A percentile compares a stretch with the other conserved stretches of the same genome.
Evolutionary conservation across 1,140 invertebrate genomes (phyloP).

Genomic region (Cepaea nemoralis): DNA sequence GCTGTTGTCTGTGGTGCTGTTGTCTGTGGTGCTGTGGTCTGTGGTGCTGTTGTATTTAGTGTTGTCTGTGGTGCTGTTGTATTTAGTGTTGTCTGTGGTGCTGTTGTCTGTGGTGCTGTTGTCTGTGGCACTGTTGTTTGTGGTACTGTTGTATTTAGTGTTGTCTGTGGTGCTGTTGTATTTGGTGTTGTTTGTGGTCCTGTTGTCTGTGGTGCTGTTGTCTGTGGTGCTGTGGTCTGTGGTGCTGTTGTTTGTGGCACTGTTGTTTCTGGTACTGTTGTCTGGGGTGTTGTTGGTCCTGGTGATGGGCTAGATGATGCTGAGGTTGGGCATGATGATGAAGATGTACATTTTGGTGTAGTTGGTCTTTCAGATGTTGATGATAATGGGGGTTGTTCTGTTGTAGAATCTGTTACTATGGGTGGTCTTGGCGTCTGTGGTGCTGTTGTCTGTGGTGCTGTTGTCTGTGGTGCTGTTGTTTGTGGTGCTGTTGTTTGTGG

Average conservation of each 20-base stretch:
- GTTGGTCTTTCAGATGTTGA: no score
- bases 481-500: no score
- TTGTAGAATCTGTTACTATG: no score
- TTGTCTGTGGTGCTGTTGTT: no score
- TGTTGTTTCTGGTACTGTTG: constrained; percentile 18
- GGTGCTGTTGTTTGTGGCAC: not conserved
- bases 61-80: constrained; percentile 27
- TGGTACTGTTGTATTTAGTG: constrained; percentile 23
- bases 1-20: not conserved
- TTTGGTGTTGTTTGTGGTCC: constrained; percentile 21
- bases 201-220: constrained; percentile 1
- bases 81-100: not conserved
- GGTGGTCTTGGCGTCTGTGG: no score
- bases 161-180: not conserved
- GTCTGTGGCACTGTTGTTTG: constrained; percentile 5
- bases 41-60: no score
- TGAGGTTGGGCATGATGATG: no score
- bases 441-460: no score
- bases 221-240: not conserved
- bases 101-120: not conserved
- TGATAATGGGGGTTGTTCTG: no score
- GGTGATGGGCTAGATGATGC: constrained; percentile 20
- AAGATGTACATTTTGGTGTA: no score
- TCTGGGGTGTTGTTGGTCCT: constrained; percentile 24
- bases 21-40: constrained; percentile 14